Base-by-base conservation (phyloP, 2,113 vertebrate genomes). In the Sander vitreus region DNA sequence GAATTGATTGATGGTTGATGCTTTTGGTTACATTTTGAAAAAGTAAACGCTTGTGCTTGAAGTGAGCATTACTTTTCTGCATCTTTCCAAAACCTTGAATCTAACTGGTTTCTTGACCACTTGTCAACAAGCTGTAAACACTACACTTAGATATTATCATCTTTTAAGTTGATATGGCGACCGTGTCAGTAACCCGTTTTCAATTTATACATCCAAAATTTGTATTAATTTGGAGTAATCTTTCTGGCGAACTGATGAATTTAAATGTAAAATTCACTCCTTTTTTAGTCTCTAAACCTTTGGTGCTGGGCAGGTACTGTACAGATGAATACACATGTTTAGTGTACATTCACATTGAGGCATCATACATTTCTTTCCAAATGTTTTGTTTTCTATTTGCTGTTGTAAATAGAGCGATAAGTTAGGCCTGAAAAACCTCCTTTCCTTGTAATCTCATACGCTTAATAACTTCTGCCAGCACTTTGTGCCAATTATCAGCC, bases 401-500 rank as follows among this genome's bases (percentile, higher is more conserved):
- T n/a, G 25, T 13, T 25, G 25, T 5, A 53, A 13, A 64, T 19
- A 27, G 19, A 64, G 27, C 6, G 33, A 27, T 15, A 57, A 2
- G 45, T 9, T 14, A 8, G 16, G 6, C n/a, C 53, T 14, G 18
- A 66, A 43, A 51, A 47, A 51, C 18, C 14, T 53, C 6, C 21
- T 18, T 15, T 67, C 15, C 0, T n/a, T 14, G 36, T 70, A 33
- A 67, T 54, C 16, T 60, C 39, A 57, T 55, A 47, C 2, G 15
- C 39, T 57, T 54, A 47, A 25, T 58, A 36, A 58, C 21, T 23
- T 79, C 33, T 5, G 9, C 25, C 45, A 48, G 19, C 23, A 27
- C 55, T 72, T 60, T 58, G 33, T 70, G 53, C 65, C 53, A 53
- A 43, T 76, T 76, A 39, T 43, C 66, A 54, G 43, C 30, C 16